These are phyloP conservation scores for Pteromalus puparum DNA, from an alignment of 1,140 invertebrate species.

Conservation along the genomic window DNA sequence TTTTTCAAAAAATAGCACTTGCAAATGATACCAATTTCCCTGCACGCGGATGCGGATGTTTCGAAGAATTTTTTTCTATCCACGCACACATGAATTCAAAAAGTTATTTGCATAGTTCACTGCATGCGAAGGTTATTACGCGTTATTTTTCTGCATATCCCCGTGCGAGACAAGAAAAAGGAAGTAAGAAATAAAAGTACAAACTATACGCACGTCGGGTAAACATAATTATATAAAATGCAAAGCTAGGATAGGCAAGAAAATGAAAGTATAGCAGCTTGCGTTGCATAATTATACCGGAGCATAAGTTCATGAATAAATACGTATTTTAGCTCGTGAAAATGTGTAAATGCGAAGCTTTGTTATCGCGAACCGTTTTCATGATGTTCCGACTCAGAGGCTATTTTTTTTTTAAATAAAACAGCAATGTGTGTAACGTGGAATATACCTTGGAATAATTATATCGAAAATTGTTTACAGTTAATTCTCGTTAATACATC, in stretches of 20 bases:
- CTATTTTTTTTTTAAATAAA: neutral
- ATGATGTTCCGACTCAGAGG: neutral
- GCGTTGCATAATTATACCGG: neutral
- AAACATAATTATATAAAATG: constrained; percentile 35
- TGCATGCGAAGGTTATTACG: neutral
- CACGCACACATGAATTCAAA: no score
- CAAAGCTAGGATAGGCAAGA: constrained; percentile 14
- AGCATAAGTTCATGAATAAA: constrained; percentile 1
- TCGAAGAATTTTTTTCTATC: neutral
- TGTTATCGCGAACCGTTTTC: neutral
- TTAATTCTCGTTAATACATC: no score
- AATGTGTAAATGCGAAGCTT: neutral
- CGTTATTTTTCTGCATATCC: neutral
- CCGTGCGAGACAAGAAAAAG: neutral
- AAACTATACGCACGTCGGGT: neutral
- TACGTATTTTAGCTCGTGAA: neutral
- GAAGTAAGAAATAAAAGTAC: neutral
- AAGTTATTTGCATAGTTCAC: neutral
- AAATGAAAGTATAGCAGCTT: neutral
- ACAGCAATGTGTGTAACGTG: neutral
- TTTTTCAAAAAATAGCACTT: no score
- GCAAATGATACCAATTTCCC: no score
- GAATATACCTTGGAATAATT: neutral
- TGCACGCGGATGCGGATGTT: no score
- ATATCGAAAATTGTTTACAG: neutral